These are phyloP conservation scores for Chionis minor DNA, from an alignment of 2,113 vertebrate genomes.

Conservation along the genomic window DNA sequence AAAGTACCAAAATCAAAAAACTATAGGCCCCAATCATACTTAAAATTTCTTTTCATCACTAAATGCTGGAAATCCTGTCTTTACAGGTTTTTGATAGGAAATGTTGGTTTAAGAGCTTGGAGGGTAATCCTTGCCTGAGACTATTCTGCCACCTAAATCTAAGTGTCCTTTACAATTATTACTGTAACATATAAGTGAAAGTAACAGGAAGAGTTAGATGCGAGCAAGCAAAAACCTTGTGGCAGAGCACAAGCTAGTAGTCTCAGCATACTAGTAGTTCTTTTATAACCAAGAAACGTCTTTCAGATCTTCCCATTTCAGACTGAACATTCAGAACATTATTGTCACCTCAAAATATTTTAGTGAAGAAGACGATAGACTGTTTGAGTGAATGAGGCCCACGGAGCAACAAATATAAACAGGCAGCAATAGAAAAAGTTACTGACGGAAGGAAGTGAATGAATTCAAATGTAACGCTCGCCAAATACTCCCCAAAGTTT, in stretches of 20 bases:
- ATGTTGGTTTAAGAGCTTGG: background rate
- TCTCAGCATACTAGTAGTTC: background rate
- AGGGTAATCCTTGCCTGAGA: background rate
- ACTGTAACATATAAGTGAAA: background rate
- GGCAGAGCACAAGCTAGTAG: background rate
- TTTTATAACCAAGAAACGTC: background rate
- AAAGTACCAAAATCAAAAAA: background rate
- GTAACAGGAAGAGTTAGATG: background rate
- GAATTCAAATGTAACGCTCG: background rate
- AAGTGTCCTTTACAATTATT: background rate
- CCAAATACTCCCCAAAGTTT: background rate
- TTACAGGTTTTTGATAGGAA: background rate
- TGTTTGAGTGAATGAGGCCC: background rate
- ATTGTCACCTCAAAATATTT: background rate
- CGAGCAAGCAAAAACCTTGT: background rate
- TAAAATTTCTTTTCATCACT: background rate
- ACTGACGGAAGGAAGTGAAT: background rate
- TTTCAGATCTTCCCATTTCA: background rate
- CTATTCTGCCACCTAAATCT: background rate
- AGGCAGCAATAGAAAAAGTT: background rate
- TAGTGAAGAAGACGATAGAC: background rate
- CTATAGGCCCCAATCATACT: background rate
- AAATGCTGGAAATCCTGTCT: background rate
- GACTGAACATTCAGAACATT: background rate
- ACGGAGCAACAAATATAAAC: background rate